These are phyloP conservation scores for Nipponia nippon DNA, from an alignment of 2,113 vertebrate genomes.

Conservation along the genomic window DNA sequence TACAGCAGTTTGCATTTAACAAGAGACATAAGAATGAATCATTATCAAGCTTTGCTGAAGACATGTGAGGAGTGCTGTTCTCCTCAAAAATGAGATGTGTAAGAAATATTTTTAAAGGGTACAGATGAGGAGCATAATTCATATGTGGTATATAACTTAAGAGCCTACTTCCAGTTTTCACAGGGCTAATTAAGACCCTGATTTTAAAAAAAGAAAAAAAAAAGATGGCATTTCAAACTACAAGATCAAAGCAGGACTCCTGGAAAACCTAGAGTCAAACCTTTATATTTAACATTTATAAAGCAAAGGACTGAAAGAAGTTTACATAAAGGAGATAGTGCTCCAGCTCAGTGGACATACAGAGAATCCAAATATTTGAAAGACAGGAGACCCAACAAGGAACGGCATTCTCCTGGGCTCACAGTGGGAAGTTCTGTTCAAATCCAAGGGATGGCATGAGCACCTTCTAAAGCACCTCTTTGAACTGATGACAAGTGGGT, in stretches of 20 bases:
- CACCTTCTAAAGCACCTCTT: not conserved
- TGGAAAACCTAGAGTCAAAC: not conserved
- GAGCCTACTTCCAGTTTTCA: not conserved
- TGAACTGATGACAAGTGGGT: not conserved
- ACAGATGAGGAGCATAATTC: not conserved
- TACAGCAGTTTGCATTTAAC: not conserved
- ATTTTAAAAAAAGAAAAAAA: not conserved
- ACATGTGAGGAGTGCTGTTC: not conserved
- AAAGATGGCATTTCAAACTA: not conserved
- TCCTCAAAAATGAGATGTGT: not conserved
- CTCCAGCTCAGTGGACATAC: not conserved
- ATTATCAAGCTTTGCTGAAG: not conserved
- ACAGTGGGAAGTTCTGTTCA: not conserved
- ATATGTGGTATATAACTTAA: not conserved
- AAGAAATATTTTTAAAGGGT: not conserved
- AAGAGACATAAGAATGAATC: not conserved
- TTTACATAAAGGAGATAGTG: not conserved
- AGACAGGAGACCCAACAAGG: not conserved
- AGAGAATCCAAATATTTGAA: not conserved
- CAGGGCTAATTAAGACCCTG: not conserved
- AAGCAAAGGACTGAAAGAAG: not conserved
- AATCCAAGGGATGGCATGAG: not conserved
- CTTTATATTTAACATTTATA: not conserved
- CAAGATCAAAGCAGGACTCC: not conserved
- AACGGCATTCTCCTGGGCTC: not conserved